A percentile compares a stretch with the other conserved stretches of the same genome.
Evolutionary conservation across 2,113 vertebrate genomes (phyloP).

Genomic region (Carassius auratus): DNA sequence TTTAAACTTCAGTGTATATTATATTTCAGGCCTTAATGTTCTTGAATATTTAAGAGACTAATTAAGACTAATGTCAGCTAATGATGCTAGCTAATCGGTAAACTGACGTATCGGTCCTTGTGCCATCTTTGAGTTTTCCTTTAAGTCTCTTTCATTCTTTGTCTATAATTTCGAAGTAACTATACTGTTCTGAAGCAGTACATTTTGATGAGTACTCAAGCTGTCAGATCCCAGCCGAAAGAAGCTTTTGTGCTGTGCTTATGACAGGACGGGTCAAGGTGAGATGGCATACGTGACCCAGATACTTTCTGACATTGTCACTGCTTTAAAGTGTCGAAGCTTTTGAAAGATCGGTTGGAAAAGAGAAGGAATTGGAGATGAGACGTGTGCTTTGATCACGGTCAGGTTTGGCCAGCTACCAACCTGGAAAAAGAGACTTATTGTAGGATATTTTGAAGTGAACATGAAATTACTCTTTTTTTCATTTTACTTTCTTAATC

Average conservation of each 20-base stretch:
- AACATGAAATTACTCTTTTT: neutral
- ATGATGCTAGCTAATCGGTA: neutral
- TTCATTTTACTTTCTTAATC: neutral
- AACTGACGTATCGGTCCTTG: neutral
- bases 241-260: neutral
- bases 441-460: neutral
- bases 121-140: neutral
- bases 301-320: slow-evolving; percentile 17
- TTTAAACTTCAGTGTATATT: neutral
- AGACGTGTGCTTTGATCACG: neutral
- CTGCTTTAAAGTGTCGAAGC: slow-evolving; percentile 1
- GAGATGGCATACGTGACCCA: neutral
- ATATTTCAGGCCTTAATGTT: neutral
- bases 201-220: slow-evolving; percentile 11
- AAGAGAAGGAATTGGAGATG: slow-evolving; percentile 13
- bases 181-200: neutral
- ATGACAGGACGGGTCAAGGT: neutral
- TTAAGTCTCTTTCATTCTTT: neutral
- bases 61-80: neutral
- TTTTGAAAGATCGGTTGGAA: neutral
- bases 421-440: neutral
- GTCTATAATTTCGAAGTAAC: neutral
- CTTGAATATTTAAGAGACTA: neutral
- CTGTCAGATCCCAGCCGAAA: slow-evolving; percentile 12
- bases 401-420: neutral